phyloP scores from a whole-genome alignment of 2,797 vertebrate species.

The Masticophis lateralis region DNA sequence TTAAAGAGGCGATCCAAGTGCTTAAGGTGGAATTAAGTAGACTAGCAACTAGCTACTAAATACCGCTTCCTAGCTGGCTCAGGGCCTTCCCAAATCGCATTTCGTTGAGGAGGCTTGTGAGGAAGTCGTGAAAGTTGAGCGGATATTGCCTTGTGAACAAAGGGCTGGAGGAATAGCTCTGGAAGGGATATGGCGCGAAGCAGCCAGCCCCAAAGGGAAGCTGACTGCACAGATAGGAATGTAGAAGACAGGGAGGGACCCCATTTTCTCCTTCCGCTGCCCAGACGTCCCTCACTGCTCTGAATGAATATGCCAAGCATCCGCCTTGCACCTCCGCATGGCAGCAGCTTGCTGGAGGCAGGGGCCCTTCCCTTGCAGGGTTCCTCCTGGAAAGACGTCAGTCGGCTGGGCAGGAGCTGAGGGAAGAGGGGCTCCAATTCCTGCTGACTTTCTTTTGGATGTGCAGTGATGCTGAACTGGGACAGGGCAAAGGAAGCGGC shows the following conservation, averaged over 20 bases:
- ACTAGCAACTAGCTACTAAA: not conserved
- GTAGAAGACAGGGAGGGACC: not conserved
- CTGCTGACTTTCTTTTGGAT: not conserved
- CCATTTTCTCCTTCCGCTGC: not conserved
- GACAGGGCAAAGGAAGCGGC: not conserved
- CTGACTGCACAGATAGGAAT: not conserved
- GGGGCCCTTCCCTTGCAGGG: not conserved
- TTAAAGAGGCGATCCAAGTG: not conserved
- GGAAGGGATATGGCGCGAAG: not conserved
- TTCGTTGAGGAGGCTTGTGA: not conserved
- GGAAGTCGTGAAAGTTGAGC: not conserved
- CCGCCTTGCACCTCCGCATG: not conserved
- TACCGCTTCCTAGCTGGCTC: not conserved
- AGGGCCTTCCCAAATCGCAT: not conserved
- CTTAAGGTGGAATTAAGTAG: not conserved
- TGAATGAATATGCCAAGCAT: not conserved
- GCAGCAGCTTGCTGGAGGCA: not conserved
- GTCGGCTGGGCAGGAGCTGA: not conserved
- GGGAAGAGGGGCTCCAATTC: not conserved
- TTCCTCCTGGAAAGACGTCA: not conserved
- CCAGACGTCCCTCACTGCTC: not conserved
- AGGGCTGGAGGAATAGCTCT: not conserved
- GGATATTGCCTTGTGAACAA: not conserved
- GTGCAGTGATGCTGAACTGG: not conserved
- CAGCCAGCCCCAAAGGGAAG: not conserved